These are phyloP conservation scores for Acleris emargana DNA, from an alignment of 2,888 invertebrate species.

Conservation along the genomic window DNA sequence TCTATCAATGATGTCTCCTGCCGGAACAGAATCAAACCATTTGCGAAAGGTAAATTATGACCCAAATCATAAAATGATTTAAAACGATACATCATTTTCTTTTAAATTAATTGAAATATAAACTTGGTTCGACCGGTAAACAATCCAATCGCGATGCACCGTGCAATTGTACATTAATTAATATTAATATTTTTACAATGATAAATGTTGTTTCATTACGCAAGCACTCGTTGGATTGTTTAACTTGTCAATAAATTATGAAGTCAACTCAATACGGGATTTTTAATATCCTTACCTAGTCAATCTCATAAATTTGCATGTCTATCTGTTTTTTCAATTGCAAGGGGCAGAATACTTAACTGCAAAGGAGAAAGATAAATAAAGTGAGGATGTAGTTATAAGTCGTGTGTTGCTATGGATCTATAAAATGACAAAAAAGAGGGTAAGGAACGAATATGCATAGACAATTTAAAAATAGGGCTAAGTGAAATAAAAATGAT, in stretches of 20 bases:
- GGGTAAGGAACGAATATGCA: no score
- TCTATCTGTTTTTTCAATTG: no score
- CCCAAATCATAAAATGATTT: not conserved
- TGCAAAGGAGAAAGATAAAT: no score
- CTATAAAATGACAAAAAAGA: no score
- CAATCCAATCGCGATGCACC: not conserved
- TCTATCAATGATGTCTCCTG: no score
- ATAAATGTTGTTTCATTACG: not conserved
- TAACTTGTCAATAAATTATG: not conserved
- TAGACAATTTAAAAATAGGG: no score
- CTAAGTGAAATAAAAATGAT: no score
- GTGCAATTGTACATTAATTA: not conserved
- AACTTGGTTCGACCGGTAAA: not conserved
- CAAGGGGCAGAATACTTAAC: no score
- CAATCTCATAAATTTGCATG: no score
- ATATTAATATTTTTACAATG: constrained; percentile 3
- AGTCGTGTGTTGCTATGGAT: no score
- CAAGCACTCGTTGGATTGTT: not conserved
- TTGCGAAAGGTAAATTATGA: not conserved
- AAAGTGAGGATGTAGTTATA: no score
- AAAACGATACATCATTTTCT: not conserved
- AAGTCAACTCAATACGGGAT: not conserved
- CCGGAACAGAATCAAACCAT: no score
- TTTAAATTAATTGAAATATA: not conserved
- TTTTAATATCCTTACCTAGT: not conserved